Percentiles rank a stretch among this genome's conserved stretches.
These are phyloP conservation scores for Agonopterix alstromeriana DNA, from an alignment of 2,888 invertebrate genomes.

Conservation along the genomic window DNA sequence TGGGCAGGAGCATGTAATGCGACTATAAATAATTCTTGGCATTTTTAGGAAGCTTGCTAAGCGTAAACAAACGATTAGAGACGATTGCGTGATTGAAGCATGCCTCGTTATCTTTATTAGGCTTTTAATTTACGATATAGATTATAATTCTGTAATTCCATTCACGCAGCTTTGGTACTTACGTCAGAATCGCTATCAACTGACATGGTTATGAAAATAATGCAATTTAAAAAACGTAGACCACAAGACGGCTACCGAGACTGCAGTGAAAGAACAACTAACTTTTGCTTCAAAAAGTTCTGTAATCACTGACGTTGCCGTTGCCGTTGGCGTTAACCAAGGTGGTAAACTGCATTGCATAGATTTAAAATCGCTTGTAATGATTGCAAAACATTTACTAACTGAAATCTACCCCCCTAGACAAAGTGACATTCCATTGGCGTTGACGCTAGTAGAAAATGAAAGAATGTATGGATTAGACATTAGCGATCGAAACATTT, in stretches of 20 bases:
- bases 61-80: conserved; percentile 66
- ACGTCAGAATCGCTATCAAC: conserved; percentile 4
- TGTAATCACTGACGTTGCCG: background rate
- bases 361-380: background rate
- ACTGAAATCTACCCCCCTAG: no score
- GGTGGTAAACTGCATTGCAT: background rate
- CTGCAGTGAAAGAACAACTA: background rate
- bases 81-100: conserved; percentile 49
- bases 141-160: background rate
- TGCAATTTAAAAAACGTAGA: background rate
- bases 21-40: conserved; percentile 59
- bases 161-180: conserved; percentile 2
- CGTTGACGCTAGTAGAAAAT: no score
- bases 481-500: no score
- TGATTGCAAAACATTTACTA: no score
- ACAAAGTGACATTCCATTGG: no score
- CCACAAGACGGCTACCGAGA: background rate
- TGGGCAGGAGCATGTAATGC: conserved; percentile 63
- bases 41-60: conserved; percentile 55
- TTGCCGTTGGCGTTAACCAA: background rate
- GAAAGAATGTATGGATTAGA: no score
- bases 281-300: conserved; percentile 2
- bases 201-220: conserved; percentile 9
- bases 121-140: conserved; percentile 1
- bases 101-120: conserved; percentile 9